Evolutionary conservation across 64 coral and sea anemone genomes (phyloP), one percentile per base, ranked within the genome.

Genomic region (Pachyseris speciosa): DNA sequence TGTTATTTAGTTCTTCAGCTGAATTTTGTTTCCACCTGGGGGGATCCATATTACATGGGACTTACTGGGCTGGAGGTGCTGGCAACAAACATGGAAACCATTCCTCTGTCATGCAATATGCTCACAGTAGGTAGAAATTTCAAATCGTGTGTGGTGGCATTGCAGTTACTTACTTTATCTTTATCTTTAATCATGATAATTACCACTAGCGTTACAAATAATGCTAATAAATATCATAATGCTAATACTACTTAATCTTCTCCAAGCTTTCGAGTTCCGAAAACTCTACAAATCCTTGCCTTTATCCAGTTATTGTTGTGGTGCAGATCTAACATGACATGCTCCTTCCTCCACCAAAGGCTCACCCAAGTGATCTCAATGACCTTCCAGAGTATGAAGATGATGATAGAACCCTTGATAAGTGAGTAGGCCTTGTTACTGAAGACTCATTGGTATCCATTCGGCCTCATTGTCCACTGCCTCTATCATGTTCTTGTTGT

Each of bases 321-420:
- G n/a, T n/a, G n/a, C n/a, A n/a, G n/a, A n/a, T n/a, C n/a, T n/a
- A n/a, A n/a, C n/a, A n/a, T n/a, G n/a, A n/a, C n/a, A n/a, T n/a
- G n/a, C n/a, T n/a, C n/a, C 67, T 27, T 63, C 2, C 44, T 91
- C 87, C 48, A 32, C 40, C 43, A 38, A 28, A 98, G 92, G 96
- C 96, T 43, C 71, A 57, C 30, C 96, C 96, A 85, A 83, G 84
- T 53, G 96, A 98, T 78, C 85, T 98, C 32, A 98, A 98, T 83
- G 96, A 92, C 34, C 89, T 98, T 33, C 75, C 96, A 70, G 93
- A 98, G 32, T 98, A 98, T 57, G 92, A 86, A 43, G 89, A 98
- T 58, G 92, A 98, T 61, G 92, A 98, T 66, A 85, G 96, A 60
- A 98, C 96, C 4, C 80, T 98, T 22, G 92, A 98, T 86, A 98